phyloP scores from a whole-genome alignment of 2,113 vertebrate species.

The Heterotis niloticus region DNA sequence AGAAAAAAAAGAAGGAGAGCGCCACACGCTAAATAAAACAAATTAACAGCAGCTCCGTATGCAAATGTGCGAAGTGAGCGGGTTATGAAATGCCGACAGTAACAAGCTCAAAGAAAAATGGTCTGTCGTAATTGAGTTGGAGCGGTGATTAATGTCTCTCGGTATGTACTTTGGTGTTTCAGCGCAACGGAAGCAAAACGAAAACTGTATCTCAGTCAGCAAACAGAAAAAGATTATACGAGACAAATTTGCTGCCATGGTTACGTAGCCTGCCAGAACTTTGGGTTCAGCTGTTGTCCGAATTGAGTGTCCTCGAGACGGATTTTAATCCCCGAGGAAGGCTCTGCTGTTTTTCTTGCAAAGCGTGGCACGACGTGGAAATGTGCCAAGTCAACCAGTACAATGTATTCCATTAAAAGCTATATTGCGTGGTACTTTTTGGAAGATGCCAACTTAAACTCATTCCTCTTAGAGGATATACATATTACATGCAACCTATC shows the following conservation, averaged over 20 bases:
- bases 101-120: neutral
- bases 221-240: neutral
- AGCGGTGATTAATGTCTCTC: neutral
- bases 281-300: neutral
- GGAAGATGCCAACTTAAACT: neutral
- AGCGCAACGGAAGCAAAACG: neutral
- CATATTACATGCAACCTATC: neutral
- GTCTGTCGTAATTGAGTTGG: neutral
- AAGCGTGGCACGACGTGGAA: neutral
- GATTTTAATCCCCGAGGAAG: neutral
- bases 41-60: neutral
- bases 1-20: neutral
- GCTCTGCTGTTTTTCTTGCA: no score
- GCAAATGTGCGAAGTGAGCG: neutral
- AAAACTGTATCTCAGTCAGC: neutral
- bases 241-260: constrained; percentile 14
- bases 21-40: neutral
- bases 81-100: neutral
- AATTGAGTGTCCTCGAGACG: neutral
- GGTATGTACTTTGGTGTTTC: neutral
- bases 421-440: neutral
- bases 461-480: neutral
- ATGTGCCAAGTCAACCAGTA: neutral
- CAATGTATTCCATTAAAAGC: neutral
- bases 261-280: neutral